phyloP scores from a whole-genome alignment of 2,888 invertebrate species.

The Bombylius discolor region DNA sequence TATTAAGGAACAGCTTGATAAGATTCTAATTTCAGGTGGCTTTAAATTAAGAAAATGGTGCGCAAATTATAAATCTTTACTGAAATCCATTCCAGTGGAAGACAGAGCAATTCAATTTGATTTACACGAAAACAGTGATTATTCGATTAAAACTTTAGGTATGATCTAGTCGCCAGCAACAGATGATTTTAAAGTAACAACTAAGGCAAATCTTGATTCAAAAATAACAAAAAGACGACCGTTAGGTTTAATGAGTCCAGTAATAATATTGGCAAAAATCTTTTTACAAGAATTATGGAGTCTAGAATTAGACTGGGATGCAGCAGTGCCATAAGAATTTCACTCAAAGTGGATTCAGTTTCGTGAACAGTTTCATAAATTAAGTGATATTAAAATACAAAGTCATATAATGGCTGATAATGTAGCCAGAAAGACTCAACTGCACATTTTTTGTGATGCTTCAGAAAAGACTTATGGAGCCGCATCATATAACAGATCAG shows the following conservation, averaged over 20 bases:
- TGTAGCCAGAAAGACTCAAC: slow-evolving; percentile 10
- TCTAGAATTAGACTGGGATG: background rate
- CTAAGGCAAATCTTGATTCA: background rate
- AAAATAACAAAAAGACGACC: background rate
- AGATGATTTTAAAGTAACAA: background rate
- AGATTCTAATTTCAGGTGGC: no score
- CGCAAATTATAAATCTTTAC: no score
- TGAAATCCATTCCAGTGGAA: no score
- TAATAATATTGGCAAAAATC: no score
- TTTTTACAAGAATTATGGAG: background rate
- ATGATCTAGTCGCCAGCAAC: background rate
- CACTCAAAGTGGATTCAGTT: background rate
- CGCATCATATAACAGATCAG: slow-evolving; percentile 11
- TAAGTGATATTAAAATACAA: background rate
- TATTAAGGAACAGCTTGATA: no score
- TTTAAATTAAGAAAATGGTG: no score
- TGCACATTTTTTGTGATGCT: slow-evolving; percentile 10
- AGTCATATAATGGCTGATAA: background rate
- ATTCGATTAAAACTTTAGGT: background rate
- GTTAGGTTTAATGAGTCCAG: background rate
- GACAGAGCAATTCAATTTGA: no score
- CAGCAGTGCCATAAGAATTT: background rate
- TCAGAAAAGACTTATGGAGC: slow-evolving; percentile 15
- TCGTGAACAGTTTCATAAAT: background rate
- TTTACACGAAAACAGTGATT: no score